Evolutionary conservation across 2,113 vertebrate species (phyloP).

Genomic region (Rhagologus leucostigma): DNA sequence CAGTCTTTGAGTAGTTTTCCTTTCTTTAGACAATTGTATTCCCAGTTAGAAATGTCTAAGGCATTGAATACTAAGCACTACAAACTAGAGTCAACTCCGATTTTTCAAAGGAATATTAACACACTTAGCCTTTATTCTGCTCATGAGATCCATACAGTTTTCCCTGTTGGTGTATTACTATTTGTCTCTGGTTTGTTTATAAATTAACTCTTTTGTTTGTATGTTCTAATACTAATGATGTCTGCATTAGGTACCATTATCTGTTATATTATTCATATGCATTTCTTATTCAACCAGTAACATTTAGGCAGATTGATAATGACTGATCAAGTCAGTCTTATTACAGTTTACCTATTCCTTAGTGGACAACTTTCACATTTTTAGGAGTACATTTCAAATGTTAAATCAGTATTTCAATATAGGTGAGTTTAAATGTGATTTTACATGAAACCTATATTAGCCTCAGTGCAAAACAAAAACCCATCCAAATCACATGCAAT

Average conservation of each 20-base stretch:
- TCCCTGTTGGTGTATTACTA: rapidly evolving
- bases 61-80: neutral
- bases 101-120: neutral
- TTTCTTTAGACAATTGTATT: neutral
- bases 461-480: neutral
- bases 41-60: neutral
- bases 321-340: neutral
- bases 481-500: neutral
- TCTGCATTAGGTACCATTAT: neutral
- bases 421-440: neutral
- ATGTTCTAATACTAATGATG: neutral
- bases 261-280: neutral
- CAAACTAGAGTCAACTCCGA: neutral
- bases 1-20: neutral
- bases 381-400: neutral
- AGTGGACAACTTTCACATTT: neutral
- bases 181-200: neutral
- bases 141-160: neutral
- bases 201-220: neutral
- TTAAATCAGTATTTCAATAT: neutral
- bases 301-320: neutral
- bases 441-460: neutral
- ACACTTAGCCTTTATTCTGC: neutral
- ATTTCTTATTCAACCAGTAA: neutral
- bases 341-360: neutral